A percentile compares a stretch with the other conserved stretches of the same genome.
These are phyloP conservation scores for Apogon hyalosoma DNA, from an alignment of 2,797 vertebrate genomes.

Conservation along the genomic window DNA sequence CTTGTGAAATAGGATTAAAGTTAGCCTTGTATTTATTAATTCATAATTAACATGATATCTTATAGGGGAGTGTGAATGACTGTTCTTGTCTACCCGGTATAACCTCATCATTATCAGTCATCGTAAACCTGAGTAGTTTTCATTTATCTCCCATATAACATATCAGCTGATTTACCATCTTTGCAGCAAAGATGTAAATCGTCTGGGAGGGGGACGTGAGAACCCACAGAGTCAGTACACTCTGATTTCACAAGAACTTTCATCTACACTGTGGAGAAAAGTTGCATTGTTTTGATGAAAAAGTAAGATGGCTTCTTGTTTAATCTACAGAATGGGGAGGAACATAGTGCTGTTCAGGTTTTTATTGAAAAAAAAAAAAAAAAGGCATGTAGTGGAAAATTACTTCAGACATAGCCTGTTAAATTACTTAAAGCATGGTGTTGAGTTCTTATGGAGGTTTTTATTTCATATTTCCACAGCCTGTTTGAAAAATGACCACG, in stretches of 20 bases:
- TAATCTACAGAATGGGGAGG: conserved; percentile 78
- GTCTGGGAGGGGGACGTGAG: conserved; percentile 48
- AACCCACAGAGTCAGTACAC: conserved; percentile 53
- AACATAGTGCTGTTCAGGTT: conserved; percentile 53
- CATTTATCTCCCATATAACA: conserved; percentile 75
- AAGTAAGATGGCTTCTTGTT: conserved; percentile 72
- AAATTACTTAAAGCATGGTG: not conserved
- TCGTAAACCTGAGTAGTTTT: not conserved
- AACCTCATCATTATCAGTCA: too few species aligned
- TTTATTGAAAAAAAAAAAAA: not conserved
- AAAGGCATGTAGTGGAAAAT: not conserved
- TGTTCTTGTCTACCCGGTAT: not conserved
- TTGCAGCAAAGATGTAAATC: conserved; percentile 73
- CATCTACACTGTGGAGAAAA: conserved; percentile 80
- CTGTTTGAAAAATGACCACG: not conserved
- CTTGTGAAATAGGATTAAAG: conserved; percentile 82
- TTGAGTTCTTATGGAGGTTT: not conserved
- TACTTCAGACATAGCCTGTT: not conserved
- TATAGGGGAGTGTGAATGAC: conserved; percentile 73
- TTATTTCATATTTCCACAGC: not conserved
- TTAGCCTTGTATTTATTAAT: conserved; percentile 73
- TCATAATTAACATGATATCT: conserved; percentile 64
- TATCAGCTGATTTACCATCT: conserved; percentile 71
- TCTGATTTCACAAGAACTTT: conserved; percentile 84
- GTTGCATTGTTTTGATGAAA: conserved; percentile 47